Evolutionary conservation across 2,888 invertebrate genomes (phyloP).

Genomic region (Protonemura montana): DNA sequence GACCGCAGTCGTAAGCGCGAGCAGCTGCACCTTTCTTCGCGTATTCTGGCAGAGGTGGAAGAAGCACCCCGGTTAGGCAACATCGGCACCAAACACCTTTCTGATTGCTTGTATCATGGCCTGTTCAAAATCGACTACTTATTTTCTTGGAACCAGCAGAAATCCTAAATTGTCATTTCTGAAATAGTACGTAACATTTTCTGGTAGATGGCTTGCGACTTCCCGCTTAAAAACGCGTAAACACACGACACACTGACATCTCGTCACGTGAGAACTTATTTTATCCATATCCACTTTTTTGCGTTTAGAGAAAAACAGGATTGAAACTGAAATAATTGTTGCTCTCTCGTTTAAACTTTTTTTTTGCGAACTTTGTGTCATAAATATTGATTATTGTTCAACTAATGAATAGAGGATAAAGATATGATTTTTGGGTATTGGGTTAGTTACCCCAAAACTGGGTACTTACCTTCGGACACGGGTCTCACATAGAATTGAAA

Average conservation of each 20-base stretch:
- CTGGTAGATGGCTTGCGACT: neutral
- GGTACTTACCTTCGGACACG: neutral
- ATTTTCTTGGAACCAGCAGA: neutral
- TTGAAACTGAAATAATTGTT: neutral
- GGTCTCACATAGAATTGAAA: neutral
- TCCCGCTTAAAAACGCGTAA: too few relatives aligned
- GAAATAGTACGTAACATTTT: too few relatives aligned
- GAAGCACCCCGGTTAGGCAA: neutral
- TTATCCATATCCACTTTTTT: conserved; percentile 16
- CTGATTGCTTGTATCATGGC: neutral
- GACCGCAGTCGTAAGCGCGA: too few relatives aligned
- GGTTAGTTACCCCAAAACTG: neutral
- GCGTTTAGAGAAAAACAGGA: neutral
- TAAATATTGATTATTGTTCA: neutral
- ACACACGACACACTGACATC: too few relatives aligned
- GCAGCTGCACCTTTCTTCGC: too few relatives aligned
- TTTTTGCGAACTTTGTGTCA: neutral
- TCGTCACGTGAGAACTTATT: conserved; percentile 15
- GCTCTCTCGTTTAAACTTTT: too few relatives aligned
- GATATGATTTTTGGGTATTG: neutral
- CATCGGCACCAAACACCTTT: neutral
- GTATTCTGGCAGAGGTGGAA: too few relatives aligned
- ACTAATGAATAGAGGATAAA: neutral
- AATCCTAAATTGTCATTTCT: too few relatives aligned
- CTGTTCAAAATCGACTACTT: neutral